These are phyloP conservation scores for Scaptomyza cyrtandrae DNA, from an alignment of 2,888 invertebrate species.

Conservation along the genomic window DNA sequence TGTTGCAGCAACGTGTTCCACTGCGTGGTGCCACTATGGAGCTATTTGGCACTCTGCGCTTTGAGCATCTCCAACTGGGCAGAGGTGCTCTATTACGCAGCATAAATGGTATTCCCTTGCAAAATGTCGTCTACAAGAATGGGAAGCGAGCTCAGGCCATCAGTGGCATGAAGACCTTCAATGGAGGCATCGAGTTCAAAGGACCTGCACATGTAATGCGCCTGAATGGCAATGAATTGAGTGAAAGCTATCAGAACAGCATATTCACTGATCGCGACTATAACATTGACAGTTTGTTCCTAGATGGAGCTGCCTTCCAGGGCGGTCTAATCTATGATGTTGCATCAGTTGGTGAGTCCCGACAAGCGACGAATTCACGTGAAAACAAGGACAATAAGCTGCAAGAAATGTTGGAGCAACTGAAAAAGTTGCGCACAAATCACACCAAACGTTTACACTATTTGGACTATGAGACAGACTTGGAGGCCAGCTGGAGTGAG, in stretches of 20 bases:
- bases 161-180: constrained; percentile 68
- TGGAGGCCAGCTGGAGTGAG: constrained; percentile 53
- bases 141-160: constrained; percentile 70
- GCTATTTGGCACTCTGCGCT: constrained; percentile 75
- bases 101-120: constrained; percentile 76
- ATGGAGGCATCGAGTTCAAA: constrained; percentile 60
- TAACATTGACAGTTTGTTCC: constrained; percentile 71
- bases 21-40: constrained; percentile 71
- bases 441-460: constrained; percentile 61
- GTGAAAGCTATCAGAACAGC: constrained; percentile 70
- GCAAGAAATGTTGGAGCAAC: constrained; percentile 7
- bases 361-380: neutral
- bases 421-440: constrained; percentile 29
- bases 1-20: constrained; percentile 77
- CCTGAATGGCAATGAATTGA: constrained; percentile 73
- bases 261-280: constrained; percentile 74
- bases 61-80: constrained; percentile 74
- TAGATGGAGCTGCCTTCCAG: constrained; percentile 72
- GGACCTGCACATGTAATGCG: constrained; percentile 76
- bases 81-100: constrained; percentile 63
- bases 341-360: neutral
- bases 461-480: constrained; percentile 69
- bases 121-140: constrained; percentile 67
- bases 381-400: neutral
- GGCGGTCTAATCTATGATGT: constrained; percentile 54